Base-by-base conservation (phyloP, 2,797 vertebrate species). In the Liparis tanakae region DNA sequence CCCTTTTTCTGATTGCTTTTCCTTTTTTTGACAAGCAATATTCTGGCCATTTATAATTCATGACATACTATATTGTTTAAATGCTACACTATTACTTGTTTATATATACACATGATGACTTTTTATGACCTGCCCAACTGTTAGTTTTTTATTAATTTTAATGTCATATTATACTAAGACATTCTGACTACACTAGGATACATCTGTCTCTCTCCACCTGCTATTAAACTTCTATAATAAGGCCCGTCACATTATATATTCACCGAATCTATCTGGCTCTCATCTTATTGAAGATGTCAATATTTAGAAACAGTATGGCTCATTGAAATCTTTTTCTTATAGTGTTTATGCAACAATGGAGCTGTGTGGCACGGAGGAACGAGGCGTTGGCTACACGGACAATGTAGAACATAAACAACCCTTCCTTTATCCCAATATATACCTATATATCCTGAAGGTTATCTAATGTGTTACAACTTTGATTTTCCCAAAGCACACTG, bases 381-480 rank as follows among this genome's bases (percentile, higher is more conserved):
- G 34, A 43, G 20, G 50, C n/a, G 48, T 55, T 62, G 18, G 15
- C 50, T 20, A 18, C 18, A 30, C 25, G 4, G 25, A 30, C 25
- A 30, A 30, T 30, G 25, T 30, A 30, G 25, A 30, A 30, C 25
- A 30, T 30, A 30, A 2, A 30, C 48, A 67, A 39, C 67, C 46
- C n/a, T 62, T 78, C 53, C 74, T 55, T 60, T 20, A 10, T 62
- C 46, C 67, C 20, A 46, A 3, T 18, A 22, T 4, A 44, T 8
- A 14, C 10, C 2, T 30, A 30, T 30, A 30, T 30, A 30, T 30
- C 25, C 12, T 53, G 20, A 43, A 13, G 20, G 37, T 58, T 25
- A 65, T 74, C 9, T 57, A 6, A 36, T 12, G 10, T 58, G 44
- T 72, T 39, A 43, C 48, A 43, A 37, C 13, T 53, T 58, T 22